Evolutionary conservation across 2,888 invertebrate species (phyloP), one percentile per base, ranked within the genome.

Genomic region (Amaurobius ferox): DNA sequence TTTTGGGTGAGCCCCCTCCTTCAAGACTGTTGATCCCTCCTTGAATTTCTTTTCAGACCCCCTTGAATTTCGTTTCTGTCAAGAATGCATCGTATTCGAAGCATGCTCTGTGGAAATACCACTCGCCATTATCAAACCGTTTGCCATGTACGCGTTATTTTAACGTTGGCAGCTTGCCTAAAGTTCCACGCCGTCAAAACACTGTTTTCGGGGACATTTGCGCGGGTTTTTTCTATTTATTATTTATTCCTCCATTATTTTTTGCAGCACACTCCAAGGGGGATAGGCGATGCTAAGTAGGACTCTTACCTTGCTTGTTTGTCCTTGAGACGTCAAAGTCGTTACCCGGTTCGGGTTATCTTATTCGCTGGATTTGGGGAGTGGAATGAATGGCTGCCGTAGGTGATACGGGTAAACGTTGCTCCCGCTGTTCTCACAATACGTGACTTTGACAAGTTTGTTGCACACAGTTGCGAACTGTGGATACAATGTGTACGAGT

Each of bases 221-320:
- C 55, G 23, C 55, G 16, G 44, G 44, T 7, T 16, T 55, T 55
- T 55, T 55, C 16, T n/a, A 23, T 23, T 55, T 6, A 23, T n/a
- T 55, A 55, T 55, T 55, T 55, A 55, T 55, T 55, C 16, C 5
- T 55, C 23, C 6, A 23, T 55, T 55, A 3, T 55, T 55, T 16
- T 55, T 3, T 55, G 7, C 23, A 3, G 23, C 5, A 55, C 23
- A n/a, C n/a, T n/a, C 5, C 23, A 23, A 6, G 40, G 40, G 68
- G 40, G 11, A 40, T 9, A 29, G 30, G 3, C 13, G 16, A 16
- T 64, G 29, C 1, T n/a, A 64, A 64, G 29, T 64, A 16, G 28
- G 16, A 40, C 68, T 68, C 35, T 68, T 68, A 68, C 68, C 68
- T 55, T 55, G 55, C 55, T 6, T 68, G 68, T 40, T 16, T 40